Conservation (phyloP, 92 coral and sea anemone genomes). For the Metridium senile region DNA sequence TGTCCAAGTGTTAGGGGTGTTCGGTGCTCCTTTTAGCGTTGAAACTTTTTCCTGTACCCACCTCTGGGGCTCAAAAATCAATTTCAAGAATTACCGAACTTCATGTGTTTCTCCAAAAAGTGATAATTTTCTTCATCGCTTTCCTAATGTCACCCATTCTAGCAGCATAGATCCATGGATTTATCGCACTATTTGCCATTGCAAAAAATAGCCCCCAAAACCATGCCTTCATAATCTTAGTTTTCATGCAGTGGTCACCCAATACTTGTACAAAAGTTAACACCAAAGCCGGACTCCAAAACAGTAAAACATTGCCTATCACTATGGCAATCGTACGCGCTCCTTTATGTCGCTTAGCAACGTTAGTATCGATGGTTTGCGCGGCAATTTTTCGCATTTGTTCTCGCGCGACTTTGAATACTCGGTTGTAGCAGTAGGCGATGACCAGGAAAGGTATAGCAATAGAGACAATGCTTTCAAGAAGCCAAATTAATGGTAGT, state of each 20-base stretch:
- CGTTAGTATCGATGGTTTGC: neutral
- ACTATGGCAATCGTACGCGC: conserved; percentile 43
- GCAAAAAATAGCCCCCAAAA: conserved; percentile 41
- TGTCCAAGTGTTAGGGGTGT: too few relatives aligned
- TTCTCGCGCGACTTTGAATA: conserved; percentile 17
- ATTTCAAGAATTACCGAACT: too few relatives aligned
- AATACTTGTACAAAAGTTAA: conserved; percentile 21
- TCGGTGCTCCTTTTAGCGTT: too few relatives aligned
- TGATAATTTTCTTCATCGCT: conserved; percentile 28
- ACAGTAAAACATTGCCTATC: conserved; percentile 33
- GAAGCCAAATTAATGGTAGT: conserved; percentile 24
- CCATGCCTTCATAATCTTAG: conserved; percentile 28
- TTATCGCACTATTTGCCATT: conserved; percentile 31
- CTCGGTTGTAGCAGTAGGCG: conserved; percentile 32
- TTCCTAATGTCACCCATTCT: conserved; percentile 23
- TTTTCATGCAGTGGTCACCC: conserved; percentile 19
- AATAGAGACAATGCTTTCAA: conserved; percentile 13
- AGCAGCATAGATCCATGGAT: conserved; percentile 38
- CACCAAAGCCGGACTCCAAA: conserved; percentile 32
- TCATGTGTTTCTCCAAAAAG: neutral
- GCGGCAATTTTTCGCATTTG: conserved; percentile 31
- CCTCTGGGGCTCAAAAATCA: too few relatives aligned
- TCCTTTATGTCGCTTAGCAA: conserved; percentile 38
- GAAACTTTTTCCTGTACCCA: too few relatives aligned
- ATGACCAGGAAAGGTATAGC: conserved; percentile 29